These are phyloP conservation scores for Tetranychus truncatus DNA, from an alignment of 2,888 invertebrate genomes.

Conservation along the genomic window DNA sequence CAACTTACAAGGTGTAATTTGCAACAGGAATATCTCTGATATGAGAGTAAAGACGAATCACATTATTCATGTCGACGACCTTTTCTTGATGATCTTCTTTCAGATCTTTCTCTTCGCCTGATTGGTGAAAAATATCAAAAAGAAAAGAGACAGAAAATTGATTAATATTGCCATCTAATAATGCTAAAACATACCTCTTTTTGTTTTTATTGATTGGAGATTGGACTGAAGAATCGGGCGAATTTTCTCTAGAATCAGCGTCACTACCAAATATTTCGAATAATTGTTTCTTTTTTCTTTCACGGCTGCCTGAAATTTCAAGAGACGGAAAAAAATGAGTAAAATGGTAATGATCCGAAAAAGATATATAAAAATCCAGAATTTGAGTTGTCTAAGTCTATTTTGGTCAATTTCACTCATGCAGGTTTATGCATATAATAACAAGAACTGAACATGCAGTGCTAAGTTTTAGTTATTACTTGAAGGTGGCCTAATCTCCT, in stretches of 20 bases:
- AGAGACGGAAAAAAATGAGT: neutral
- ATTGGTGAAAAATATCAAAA: neutral
- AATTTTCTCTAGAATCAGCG: neutral
- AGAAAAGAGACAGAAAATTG: neutral
- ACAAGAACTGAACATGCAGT: neutral
- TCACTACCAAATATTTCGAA: slow-evolving; percentile 8
- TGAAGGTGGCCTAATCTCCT: slow-evolving; percentile 3
- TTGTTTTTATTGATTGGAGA: neutral
- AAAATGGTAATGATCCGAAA: neutral
- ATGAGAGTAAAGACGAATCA: neutral
- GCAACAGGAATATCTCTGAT: neutral
- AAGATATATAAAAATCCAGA: too few relatives aligned
- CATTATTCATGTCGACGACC: neutral
- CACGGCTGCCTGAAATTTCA: neutral
- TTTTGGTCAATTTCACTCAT: too few relatives aligned
- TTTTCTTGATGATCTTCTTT: neutral
- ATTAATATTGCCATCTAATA: neutral
- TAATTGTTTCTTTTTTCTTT: neutral
- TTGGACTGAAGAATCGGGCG: neutral
- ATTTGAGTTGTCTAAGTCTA: too few relatives aligned
- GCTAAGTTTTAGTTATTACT: neutral
- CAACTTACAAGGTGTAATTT: neutral
- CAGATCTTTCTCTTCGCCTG: neutral
- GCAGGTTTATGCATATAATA: too few relatives aligned
- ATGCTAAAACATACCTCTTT: too few relatives aligned